Evolutionary conservation across 2,797 vertebrate genomes (phyloP).

Genomic region (Decapterus maruadsi): DNA sequence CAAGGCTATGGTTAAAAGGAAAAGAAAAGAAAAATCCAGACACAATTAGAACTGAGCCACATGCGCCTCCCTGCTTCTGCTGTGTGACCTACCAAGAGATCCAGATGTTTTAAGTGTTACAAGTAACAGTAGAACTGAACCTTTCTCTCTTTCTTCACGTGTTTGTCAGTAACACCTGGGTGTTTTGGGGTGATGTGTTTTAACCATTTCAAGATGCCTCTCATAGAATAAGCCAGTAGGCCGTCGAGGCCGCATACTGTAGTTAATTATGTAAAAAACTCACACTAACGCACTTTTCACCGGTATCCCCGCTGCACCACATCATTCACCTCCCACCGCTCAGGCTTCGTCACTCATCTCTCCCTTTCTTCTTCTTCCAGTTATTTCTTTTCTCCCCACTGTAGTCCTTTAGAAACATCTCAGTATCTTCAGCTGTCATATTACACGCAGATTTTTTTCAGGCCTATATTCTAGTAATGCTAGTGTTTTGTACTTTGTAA

Average conservation of each 20-base stretch:
- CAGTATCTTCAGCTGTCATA: slow-evolving; percentile 3
- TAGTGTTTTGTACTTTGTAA: slow-evolving; percentile 33
- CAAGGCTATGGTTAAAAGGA: slow-evolving; percentile 10
- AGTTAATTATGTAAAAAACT: slow-evolving; percentile 63
- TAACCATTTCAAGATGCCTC: slow-evolving; percentile 15
- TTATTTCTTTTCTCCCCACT: background rate
- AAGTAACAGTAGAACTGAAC: slow-evolving; percentile 25
- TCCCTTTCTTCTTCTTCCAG: background rate
- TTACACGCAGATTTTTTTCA: slow-evolving; percentile 12
- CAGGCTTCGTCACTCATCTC: slow-evolving; percentile 15
- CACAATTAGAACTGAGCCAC: slow-evolving; percentile 38
- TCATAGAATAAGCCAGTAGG: slow-evolving; percentile 21
- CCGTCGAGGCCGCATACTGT: slow-evolving; percentile 25
- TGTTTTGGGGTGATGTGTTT: slow-evolving; percentile 36
- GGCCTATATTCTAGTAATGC: slow-evolving; percentile 7
- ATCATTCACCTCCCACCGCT: slow-evolving; percentile 38
- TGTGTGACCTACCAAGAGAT: slow-evolving; percentile 28
- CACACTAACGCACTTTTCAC: slow-evolving; percentile 60
- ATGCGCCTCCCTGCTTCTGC: slow-evolving; percentile 38
- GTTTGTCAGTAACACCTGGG: slow-evolving; percentile 35
- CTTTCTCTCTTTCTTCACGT: slow-evolving; percentile 33
- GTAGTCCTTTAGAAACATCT: background rate
- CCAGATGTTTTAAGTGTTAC: slow-evolving; percentile 24
- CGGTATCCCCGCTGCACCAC: slow-evolving; percentile 22
- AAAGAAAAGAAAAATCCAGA: slow-evolving; percentile 14